Base-by-base conservation (phyloP, 2,797 vertebrate genomes). In the Anniella stebbinsi region DNA sequence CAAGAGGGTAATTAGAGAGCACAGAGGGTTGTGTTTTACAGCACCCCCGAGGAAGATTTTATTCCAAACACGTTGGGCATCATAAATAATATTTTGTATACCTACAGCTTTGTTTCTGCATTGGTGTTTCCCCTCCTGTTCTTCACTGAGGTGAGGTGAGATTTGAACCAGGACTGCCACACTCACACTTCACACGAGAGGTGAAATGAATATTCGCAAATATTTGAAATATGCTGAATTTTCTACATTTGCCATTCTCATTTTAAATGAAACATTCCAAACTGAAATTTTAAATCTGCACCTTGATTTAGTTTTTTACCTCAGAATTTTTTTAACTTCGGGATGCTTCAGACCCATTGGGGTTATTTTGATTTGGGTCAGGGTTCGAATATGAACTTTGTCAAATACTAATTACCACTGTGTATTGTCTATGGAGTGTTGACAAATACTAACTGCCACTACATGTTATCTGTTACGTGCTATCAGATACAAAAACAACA, bases 1-100 rank as follows among this genome's bases (percentile, higher is more conserved):
- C 67, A 84, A 89, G 67, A 28, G 78, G 1, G 80, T 45, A 72
- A 88, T 38, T 88, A 87, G 67, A 84, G 80, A 92, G 84, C 90
- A 89, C 54, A 83, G 80, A 80, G 80, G 75, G 70, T 33, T 63
- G 60, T 63, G 72, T 88, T 88, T 88, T 75, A 83, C 57, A 63
- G 80, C 60, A 83, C 80, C 57, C 81, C 51, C 3, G 70, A 84
- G 87, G 80, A 83, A 83, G 45, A 83, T 83, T 83, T 83, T 48
- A 88, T 88, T 88, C 70, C 83, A 88, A 88, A 88, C 57, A 72
- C 41, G 23, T 45, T 76, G 70, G 81, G 54, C 57, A 57, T 88
- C 83, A 88, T 83, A 88, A 83, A 88, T 83, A 83, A 76, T 48
- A 88, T 45, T 63, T 82, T 76, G 80, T 4, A 1, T 25, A 76